phyloP scores from a whole-genome alignment of 2,888 invertebrate genomes.

The Drosophila greeni region DNA sequence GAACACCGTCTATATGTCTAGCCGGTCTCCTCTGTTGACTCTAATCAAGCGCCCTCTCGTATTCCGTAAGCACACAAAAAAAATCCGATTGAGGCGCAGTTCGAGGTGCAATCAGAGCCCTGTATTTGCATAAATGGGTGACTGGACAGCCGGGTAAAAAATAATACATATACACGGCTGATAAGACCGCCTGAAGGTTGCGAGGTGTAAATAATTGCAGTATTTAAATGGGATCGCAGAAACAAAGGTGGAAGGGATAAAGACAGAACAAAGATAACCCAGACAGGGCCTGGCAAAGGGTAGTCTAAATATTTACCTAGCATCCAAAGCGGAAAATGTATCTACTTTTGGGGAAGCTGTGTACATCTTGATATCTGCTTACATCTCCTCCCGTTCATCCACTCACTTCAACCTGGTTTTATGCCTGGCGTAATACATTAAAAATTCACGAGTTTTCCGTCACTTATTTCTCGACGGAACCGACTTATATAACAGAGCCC shows the following conservation, averaged over 20 bases:
- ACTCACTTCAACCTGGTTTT: conserved; percentile 7
- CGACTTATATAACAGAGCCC: conserved; percentile 15
- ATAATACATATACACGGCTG: conserved; percentile 14
- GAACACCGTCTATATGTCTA: conserved; percentile 21
- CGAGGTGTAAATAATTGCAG: conserved; percentile 31
- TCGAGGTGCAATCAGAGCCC: conserved; percentile 55
- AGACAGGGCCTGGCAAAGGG: conserved; percentile 12
- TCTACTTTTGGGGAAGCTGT: neutral
- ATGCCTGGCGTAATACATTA: conserved; percentile 32
- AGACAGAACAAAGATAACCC: conserved; percentile 7
- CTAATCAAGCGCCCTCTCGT: conserved; percentile 53
- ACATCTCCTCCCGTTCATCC: conserved; percentile 12
- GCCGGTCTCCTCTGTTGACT: conserved; percentile 48
- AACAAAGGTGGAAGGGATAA: conserved; percentile 10
- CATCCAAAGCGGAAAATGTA: neutral
- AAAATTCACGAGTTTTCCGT: conserved; percentile 31
- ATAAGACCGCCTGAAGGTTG: conserved; percentile 43
- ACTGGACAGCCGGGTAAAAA: conserved; percentile 19
- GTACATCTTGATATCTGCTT: neutral
- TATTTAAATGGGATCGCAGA: conserved; percentile 11
- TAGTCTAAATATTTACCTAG: conserved; percentile 12
- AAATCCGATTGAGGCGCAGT: conserved; percentile 35
- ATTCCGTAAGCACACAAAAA: conserved; percentile 12
- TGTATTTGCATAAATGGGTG: conserved; percentile 57
- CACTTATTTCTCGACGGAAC: conserved; percentile 3